These are phyloP conservation scores for Thera britannica DNA, from an alignment of 2,888 invertebrate genomes.

Conservation along the genomic window DNA sequence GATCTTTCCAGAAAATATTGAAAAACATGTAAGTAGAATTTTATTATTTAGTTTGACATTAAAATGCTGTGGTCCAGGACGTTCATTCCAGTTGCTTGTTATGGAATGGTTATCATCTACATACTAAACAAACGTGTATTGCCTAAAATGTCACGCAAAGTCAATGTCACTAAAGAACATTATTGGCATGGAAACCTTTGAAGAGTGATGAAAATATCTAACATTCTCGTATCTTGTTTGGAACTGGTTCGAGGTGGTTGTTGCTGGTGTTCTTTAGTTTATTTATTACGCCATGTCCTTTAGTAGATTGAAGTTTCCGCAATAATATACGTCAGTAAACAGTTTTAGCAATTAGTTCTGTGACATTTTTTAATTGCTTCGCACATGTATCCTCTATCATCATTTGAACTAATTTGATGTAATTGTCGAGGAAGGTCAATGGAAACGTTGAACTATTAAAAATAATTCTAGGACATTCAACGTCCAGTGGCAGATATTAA, in stretches of 20 bases:
- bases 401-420: constrained; percentile 38
- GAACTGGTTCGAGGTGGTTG: constrained; percentile 44
- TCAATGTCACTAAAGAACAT: constrained; percentile 25
- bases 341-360: constrained; percentile 43
- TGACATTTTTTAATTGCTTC: constrained; percentile 48
- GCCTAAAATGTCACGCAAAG: constrained; percentile 22
- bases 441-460: constrained; percentile 23
- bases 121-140: constrained; percentile 23
- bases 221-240: constrained; percentile 3
- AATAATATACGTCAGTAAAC: constrained; percentile 49
- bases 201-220: not conserved
- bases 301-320: constrained; percentile 63
- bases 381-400: constrained; percentile 49
- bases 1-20: constrained; percentile 61
- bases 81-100: constrained; percentile 1
- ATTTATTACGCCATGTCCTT: constrained; percentile 51
- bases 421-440: constrained; percentile 36
- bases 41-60: not conserved
- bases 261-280: constrained; percentile 49
- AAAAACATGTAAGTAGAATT: constrained; percentile 63
- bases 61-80: constrained; percentile 9
- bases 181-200: not conserved
- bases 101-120: constrained; percentile 26
- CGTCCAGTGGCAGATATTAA: not conserved
- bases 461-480: constrained; percentile 10